Evolutionary conservation across 2,797 vertebrate genomes (phyloP), one percentile per base, ranked within the genome.

Genomic region (Lemur catta): DNA sequence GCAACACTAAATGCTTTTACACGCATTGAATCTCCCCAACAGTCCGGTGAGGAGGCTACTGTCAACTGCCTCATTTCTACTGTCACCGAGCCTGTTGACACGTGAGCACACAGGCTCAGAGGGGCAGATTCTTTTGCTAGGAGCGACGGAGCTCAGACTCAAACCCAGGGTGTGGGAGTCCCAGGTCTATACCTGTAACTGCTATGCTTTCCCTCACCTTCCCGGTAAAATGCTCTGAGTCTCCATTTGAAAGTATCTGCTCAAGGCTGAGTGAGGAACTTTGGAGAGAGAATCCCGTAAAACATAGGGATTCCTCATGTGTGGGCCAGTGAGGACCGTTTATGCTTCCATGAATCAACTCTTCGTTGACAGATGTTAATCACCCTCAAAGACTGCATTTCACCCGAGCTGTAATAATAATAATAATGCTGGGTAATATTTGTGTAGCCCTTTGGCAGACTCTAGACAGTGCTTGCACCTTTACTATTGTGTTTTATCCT

Each of bases 361-460:
- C 17, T 74, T 0, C 69, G n/a, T 80, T 80, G 35, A 57, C 41
- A 78, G 61, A 86, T 72, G 14, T 76, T 89, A 76, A 91, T 78
- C 12, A 28, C 33, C 17, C 41, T 87, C 33, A 72, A 50, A 65
- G 61, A 95, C 61, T 50, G 38, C 13, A 20, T 95, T 96, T 55
- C 22, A 38, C 52, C 46, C 74, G 24, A 41, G 63, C 18, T 38
- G 28, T 50, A 46, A 52, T 38, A 84, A 12, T 50, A 26, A 52
- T 46, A 48, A 46, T 72, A 55, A 52, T 67, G 33, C 4, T 57
- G 7, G n/a, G 24, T 89, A 48, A 43, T 84, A 63, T 89, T 69
- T 86, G 3, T 33, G 17, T 2, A 22, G 20, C 63, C 57, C 52
- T 72, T 67, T 89, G 57, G 41, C 22, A 89, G n/a, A 84, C 91